Evolutionary conservation across 37 sponge, comb jelly and placozoan species (phyloP), one percentile per base, ranked within the genome.

Genomic region (Mnemiopsis leidyi): DNA sequence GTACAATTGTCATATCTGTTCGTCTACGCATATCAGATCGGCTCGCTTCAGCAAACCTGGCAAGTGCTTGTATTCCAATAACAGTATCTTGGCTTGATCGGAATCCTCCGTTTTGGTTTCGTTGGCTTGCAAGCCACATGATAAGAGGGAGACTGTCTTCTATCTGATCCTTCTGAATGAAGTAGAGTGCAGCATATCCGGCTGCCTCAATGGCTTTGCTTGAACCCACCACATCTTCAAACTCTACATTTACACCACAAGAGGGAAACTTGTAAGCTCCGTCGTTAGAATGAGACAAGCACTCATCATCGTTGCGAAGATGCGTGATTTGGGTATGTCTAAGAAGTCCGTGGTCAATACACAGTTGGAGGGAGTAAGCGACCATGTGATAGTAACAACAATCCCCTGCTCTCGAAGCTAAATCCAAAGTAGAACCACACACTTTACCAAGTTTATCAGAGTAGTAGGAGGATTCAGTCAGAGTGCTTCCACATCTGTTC

Each of bases 21-120:
- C 38, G 31, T 69, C 3, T 21, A 34, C 2, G 9, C 36, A 79
- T 34, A 13, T 32, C 36, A 20, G 36, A 0, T 13, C 1, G 2
- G 36, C 29, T 79, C 5, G 7, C 7, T 21, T 21, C 73, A 34
- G 82, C 82, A 79, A 36, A 79, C 38, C 37, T 79, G 7, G 82
- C 23, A 21, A 79, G 82, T 7, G 82, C 82, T 29, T 79, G 82
- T 1, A 79, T 34, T 16, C 37, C 82, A 79, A 79, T 34, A 23
- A 79, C 82, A 79, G 82, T 79, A 31, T 79, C 82, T 29, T 79
- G 82, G 21, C 82, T 79, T 20, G 82, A 79, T 34, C 82, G 23
- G 36, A 79, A 79, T 16, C 82, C 82, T 33, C 82, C 82, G 13
- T 31, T 79, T 21, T 79, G 36, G 32, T 31, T 36, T 36, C 38